Conservation (phyloP, 2,113 vertebrate genomes). For the Dromas ardeola region DNA sequence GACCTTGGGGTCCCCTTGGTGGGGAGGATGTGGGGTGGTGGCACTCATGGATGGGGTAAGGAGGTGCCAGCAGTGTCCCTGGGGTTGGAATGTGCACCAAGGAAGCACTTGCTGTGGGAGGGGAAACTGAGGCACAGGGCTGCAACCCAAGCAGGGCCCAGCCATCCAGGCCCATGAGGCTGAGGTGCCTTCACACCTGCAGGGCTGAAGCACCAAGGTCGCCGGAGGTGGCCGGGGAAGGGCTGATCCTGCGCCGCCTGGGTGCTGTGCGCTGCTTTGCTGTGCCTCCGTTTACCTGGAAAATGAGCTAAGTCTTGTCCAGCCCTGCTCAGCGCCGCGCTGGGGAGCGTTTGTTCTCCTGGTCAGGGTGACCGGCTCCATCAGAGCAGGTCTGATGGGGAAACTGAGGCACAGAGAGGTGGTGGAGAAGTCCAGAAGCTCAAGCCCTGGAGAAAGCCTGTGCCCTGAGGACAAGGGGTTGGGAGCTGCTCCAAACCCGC, state of each 20-base stretch:
- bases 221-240: background rate
- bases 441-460: background rate
- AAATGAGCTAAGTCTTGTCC: background rate
- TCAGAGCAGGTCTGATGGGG: background rate
- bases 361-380: background rate
- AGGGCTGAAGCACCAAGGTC: background rate
- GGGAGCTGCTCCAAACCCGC: background rate
- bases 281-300: background rate
- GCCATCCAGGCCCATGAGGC: rapidly evolving
- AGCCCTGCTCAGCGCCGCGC: rapidly evolving
- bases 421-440: background rate
- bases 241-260: background rate
- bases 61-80: background rate
- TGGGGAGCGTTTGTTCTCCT: background rate
- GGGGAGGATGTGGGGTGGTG: background rate
- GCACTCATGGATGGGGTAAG: background rate
- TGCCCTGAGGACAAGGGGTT: background rate
- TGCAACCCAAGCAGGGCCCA: rapidly evolving
- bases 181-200: background rate
- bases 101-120: background rate
- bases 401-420: background rate
- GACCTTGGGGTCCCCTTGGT: background rate
- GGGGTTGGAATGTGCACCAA: rapidly evolving
- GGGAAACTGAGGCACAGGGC: background rate
- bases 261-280: background rate